Conservation (phyloP, 2,888 invertebrate genomes). For the Drosophila dives region DNA sequence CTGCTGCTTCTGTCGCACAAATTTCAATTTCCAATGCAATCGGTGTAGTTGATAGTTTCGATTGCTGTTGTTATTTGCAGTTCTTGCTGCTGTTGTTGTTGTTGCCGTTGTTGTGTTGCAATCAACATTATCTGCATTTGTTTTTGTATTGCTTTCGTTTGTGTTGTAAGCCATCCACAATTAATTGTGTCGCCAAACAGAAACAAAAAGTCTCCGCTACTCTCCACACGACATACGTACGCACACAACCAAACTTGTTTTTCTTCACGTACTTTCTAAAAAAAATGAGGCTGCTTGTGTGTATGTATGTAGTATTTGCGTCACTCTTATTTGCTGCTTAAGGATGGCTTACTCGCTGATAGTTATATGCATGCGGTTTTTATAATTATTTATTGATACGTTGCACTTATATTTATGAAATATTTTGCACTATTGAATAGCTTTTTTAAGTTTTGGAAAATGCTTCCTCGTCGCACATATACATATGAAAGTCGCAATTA, state of each 20-base stretch:
- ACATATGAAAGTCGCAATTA: conserved; percentile 50
- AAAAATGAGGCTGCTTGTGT: conserved; percentile 55
- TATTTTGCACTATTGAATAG: conserved; percentile 70
- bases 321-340: conserved; percentile 46
- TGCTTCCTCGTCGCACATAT: conserved; percentile 70
- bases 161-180: conserved; percentile 76
- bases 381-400: conserved; percentile 43
- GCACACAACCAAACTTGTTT: conserved; percentile 68
- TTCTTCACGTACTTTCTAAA: conserved; percentile 74
- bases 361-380: conserved; percentile 42
- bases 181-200: conserved; percentile 67
- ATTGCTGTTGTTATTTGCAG: conserved; percentile 46
- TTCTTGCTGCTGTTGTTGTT: conserved; percentile 32
- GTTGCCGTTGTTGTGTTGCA: conserved; percentile 47
- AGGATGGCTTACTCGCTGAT: conserved; percentile 27
- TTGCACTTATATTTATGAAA: conserved; percentile 65
- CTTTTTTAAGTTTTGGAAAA: conserved; percentile 61
- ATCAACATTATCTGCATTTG: conserved; percentile 56
- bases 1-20: conserved; percentile 64
- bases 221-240: conserved; percentile 68
- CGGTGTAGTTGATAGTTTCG: conserved; percentile 55
- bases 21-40: conserved; percentile 76
- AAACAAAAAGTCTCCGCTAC: conserved; percentile 65
- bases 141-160: conserved; percentile 50
- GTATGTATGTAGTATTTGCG: conserved; percentile 55